Percentiles rank a stretch among this genome's conserved stretches.
Evolutionary conservation across 2,797 vertebrate species (phyloP).

Genomic region (Cyclopterus lumpus): DNA sequence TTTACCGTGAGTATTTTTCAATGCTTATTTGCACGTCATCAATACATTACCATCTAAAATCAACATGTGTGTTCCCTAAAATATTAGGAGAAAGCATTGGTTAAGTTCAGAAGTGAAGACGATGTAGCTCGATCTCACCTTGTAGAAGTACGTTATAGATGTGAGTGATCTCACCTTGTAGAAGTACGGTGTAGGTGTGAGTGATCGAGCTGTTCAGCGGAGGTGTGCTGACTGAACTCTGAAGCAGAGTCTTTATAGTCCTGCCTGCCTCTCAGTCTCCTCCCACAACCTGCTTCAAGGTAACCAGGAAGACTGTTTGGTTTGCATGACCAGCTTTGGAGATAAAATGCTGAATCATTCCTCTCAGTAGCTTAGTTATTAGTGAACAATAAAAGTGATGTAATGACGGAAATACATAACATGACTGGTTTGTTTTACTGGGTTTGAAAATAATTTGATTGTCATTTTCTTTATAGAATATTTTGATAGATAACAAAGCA

Average conservation of each 20-base stretch:
- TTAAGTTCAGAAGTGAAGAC: neutral
- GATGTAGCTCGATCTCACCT: slow-evolving; percentile 43
- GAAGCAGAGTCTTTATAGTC: slow-evolving; percentile 44
- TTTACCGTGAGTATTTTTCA: neutral
- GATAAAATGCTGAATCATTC: slow-evolving; percentile 53
- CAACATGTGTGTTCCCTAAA: neutral
- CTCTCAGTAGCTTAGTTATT: neutral
- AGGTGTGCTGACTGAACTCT: neutral
- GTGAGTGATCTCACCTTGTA: slow-evolving; percentile 55
- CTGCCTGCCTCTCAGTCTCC: slow-evolving; percentile 21
- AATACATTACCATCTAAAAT: neutral
- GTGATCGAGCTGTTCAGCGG: neutral
- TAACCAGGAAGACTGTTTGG: neutral
- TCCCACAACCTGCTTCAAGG: slow-evolving; percentile 20
- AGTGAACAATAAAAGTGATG: neutral
- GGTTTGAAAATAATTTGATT: neutral
- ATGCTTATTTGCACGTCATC: neutral
- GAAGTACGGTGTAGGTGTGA: neutral
- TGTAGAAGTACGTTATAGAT: neutral
- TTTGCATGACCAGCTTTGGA: too few species aligned
- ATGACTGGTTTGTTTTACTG: neutral
- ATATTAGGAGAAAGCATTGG: neutral
- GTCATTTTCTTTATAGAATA: neutral
- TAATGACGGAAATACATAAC: neutral
- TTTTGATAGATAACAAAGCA: neutral